phyloP scores from a whole-genome alignment of 1,140 invertebrate genomes.

The Bombus waltoni region DNA sequence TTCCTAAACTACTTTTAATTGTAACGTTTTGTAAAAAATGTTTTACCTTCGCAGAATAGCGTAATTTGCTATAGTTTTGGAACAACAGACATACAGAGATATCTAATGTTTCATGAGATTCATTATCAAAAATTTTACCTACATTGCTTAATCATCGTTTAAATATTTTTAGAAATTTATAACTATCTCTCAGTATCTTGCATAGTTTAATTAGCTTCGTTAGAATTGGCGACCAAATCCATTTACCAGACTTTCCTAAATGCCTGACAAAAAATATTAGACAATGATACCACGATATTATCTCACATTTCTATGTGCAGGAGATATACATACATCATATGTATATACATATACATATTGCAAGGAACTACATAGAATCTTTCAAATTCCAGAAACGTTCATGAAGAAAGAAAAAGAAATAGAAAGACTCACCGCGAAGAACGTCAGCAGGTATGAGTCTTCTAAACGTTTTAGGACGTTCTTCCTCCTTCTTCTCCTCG shows the following conservation, averaged over 20 bases:
- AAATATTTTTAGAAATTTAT: not conserved
- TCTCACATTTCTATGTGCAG: not conserved
- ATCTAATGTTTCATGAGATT: not conserved
- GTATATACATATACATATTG: no score
- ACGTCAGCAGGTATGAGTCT: slow-evolving; percentile 93
- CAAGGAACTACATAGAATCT: not conserved
- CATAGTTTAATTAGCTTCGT: not conserved
- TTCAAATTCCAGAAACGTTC: not conserved
- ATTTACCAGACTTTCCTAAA: not conserved
- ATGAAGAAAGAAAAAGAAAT: not conserved
- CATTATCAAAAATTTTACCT: not conserved
- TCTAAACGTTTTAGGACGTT: slow-evolving; percentile 87
- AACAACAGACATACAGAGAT: not conserved
- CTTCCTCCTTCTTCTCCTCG: slow-evolving; percentile 84
- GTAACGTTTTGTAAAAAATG: no score
- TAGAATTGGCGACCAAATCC: not conserved
- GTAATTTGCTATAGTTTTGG: not conserved
- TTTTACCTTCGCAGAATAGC: no score
- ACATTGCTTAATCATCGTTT: not conserved
- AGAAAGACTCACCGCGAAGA: slow-evolving; percentile 87
- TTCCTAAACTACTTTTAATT: not conserved
- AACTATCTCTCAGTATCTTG: not conserved
- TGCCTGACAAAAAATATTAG: not conserved
- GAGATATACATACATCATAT: not conserved
- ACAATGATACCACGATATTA: not conserved